A percentile compares a stretch with the other conserved stretches of the same genome.
Conservation (phyloP, 30 jellyfish, hydroid and myxozoan species). For the Hydractinia echinata region DNA sequence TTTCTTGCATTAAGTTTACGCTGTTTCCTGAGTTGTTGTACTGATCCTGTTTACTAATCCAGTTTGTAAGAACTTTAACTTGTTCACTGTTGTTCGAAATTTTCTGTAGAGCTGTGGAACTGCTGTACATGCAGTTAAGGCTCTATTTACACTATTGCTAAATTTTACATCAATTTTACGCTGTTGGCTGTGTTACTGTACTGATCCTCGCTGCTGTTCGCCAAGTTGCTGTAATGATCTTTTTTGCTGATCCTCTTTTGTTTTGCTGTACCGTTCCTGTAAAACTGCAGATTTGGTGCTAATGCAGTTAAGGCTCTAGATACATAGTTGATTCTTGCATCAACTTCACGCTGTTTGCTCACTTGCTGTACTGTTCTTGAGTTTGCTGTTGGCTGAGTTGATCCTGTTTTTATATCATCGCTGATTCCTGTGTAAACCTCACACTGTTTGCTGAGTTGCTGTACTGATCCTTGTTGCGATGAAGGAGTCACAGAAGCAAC, state of each 20-base stretch:
- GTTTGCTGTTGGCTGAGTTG: too few relatives aligned
- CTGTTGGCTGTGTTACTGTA: background rate
- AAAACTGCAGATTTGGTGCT: background rate
- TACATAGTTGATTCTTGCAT: background rate
- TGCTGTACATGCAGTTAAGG: constrained; percentile 4
- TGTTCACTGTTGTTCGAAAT: background rate
- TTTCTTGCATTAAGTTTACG: background rate
- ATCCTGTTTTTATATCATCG: too few relatives aligned
- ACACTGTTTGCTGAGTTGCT: too few relatives aligned
- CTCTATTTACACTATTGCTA: background rate
- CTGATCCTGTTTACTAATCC: too few relatives aligned
- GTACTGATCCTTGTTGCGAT: too few relatives aligned
- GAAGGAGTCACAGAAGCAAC: background rate
- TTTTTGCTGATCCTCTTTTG: too few relatives aligned
- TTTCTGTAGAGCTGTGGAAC: constrained; percentile 3
- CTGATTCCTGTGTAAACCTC: too few relatives aligned
- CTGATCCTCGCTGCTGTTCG: background rate
- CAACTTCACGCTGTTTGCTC: too few relatives aligned
- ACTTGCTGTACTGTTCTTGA: too few relatives aligned
- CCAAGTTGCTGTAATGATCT: background rate
- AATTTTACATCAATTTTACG: background rate
- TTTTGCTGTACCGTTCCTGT: background rate
- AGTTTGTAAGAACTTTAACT: background rate
- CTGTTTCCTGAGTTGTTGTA: background rate
- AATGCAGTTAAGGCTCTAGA: constrained; percentile 10